phyloP scores from a whole-genome alignment of 2,113 vertebrate species.

The Phrynosoma blainvillii region DNA sequence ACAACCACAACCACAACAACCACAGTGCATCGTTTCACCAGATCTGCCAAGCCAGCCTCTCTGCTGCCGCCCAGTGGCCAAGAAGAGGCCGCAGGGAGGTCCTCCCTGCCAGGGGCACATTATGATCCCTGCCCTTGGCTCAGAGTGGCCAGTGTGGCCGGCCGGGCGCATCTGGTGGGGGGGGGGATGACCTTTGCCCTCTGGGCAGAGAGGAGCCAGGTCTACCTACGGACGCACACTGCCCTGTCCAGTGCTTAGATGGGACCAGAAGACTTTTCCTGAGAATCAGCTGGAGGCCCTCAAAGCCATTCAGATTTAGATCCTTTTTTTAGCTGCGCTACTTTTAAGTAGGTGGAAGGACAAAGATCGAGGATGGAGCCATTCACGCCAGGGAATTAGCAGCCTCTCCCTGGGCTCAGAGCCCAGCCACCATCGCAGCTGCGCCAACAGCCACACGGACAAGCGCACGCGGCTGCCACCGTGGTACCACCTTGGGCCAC shows the following conservation, averaged over 20 bases:
- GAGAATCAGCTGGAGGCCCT: conserved; percentile 59
- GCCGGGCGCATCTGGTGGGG: no score
- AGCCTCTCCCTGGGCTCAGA: conserved; percentile 5
- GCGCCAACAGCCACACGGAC: not conserved
- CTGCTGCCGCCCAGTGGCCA: not conserved
- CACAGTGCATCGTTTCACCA: not conserved
- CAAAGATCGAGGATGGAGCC: conserved; percentile 40
- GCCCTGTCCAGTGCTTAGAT: not conserved
- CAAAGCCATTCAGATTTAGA: conserved; percentile 31
- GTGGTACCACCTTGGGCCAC: not conserved
- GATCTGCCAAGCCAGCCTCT: no score
- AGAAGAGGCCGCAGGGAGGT: no score
- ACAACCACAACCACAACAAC: no score
- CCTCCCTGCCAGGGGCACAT: not conserved
- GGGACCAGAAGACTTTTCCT: not conserved
- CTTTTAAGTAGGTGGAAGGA: conserved; percentile 56
- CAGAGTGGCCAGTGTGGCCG: no score
- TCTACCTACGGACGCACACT: conserved; percentile 9
- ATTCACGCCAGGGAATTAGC: conserved; percentile 52
- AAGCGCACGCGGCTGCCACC: not conserved
- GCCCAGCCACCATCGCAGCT: not conserved
- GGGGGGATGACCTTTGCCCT: not conserved
- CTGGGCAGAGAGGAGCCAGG: not conserved
- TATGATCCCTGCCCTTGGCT: no score
- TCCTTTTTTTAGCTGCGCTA: conserved; percentile 56